Base-by-base conservation (phyloP, 2,888 invertebrate species). In the Parapristionchus giblindavisi region DNA sequence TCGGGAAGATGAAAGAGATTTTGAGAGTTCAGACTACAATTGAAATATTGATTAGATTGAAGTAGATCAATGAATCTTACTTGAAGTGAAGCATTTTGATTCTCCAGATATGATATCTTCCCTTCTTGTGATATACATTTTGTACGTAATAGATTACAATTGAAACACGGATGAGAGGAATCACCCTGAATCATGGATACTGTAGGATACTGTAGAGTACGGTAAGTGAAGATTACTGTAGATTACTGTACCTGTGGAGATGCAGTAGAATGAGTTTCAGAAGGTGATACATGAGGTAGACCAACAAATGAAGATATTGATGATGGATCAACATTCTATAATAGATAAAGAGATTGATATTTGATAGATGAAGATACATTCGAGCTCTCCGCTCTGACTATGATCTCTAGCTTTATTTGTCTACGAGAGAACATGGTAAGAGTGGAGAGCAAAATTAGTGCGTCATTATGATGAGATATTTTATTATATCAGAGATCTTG, bases 191-290 rank as follows among this genome's bases (percentile, higher is more conserved):
- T 40, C 2, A 32, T 17, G 27, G 11, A 5, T 14, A 21, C 14
- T 21, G 29, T 48, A 43, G n/a, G 48, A 32, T 66, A 43, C 14
- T 24, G 40, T 43, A 14, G 43, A 43, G 8, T 43, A 17, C n/a
- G n/a, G n/a, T n/a, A n/a, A 17, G 61, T 21, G 24, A 24, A 14
- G 66, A 66, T 14, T 66, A 48, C 48, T 11, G 54, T 54, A 36
- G 56, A 24, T n/a, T 56, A 24, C 11, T 8, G 17, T 54, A 70
- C 68, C 68, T 70, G 72, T 43, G 72, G 76, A 32, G 76, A 76
- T 3, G 66, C 76, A 32, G 76, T 73, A 21, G 72, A 73, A 56
- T 76, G 72, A 32, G 76, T 76, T 52, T 76, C 76, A 1, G 76
- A 65, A 21, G 76, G 76, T 36, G 72, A 73, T 5, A 76, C 76